Evolutionary conservation across 2,113 vertebrate species (phyloP).

Genomic region (Sisor rabdophorus): DNA sequence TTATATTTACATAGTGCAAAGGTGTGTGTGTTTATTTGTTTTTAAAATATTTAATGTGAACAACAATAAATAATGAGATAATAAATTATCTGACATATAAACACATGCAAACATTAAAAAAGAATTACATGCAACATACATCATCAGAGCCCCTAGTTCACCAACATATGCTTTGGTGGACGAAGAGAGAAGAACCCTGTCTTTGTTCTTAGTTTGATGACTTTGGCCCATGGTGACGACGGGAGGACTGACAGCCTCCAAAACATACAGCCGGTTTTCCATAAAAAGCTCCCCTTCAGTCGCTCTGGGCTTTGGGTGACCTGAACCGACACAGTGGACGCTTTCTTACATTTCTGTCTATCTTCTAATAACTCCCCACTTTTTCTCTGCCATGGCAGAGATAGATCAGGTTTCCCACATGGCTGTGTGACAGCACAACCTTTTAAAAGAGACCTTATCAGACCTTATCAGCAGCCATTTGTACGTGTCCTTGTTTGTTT

Average conservation of each 20-base stretch:
- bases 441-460: slow-evolving; percentile 36
- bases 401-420: slow-evolving; percentile 19
- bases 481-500: slow-evolving; percentile 40
- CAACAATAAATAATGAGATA: background rate
- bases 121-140: background rate
- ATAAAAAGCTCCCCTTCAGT: slow-evolving; percentile 37
- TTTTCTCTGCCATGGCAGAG: slow-evolving; percentile 26
- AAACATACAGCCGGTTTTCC: slow-evolving; percentile 38
- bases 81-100: background rate
- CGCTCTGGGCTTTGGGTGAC: slow-evolving; percentile 20
- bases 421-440: slow-evolving; percentile 21
- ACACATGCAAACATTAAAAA: background rate
- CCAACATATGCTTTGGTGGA: background rate
- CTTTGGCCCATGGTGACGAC: slow-evolving; percentile 41
- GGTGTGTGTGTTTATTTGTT: background rate
- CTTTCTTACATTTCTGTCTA: slow-evolving; percentile 11
- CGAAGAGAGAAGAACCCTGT: slow-evolving; percentile 26
- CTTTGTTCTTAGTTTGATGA: slow-evolving; percentile 51
- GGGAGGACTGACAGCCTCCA: slow-evolving; percentile 26
- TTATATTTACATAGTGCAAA: background rate
- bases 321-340: slow-evolving; percentile 33
- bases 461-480: slow-evolving; percentile 14
- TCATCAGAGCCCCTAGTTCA: background rate
- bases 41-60: background rate
- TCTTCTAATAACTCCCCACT: background rate